Conservation (phyloP, 1,140 invertebrate genomes). For the Aleiodes sp. region DNA sequence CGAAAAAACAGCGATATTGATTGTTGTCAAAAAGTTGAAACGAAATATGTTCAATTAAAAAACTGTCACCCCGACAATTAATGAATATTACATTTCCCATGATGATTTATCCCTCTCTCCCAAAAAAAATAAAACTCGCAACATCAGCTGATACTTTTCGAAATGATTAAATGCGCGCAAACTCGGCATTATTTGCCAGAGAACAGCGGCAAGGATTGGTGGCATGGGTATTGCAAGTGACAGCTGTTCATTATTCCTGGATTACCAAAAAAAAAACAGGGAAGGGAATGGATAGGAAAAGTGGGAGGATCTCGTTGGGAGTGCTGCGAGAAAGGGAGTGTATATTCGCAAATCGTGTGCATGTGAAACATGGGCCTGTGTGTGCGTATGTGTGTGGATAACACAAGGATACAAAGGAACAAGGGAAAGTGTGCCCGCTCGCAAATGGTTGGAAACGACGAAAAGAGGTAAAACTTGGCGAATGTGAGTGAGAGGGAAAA, state of each 20-base stretch:
- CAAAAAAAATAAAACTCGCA: not conserved
- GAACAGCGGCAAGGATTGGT: slow-evolving; percentile 14
- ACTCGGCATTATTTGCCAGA: slow-evolving; percentile 46
- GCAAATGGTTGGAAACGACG: slow-evolving; percentile 34
- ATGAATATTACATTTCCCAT: not conserved
- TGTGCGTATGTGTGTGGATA: not conserved
- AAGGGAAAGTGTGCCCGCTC: not conserved
- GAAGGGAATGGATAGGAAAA: not conserved
- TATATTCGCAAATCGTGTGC: no score
- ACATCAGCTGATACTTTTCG: not conserved
- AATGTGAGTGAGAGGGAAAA: slow-evolving; percentile 21
- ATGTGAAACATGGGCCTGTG: no score
- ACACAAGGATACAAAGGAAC: not conserved
- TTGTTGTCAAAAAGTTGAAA: not conserved
- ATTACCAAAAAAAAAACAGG: slow-evolving; percentile 55
- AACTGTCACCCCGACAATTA: not conserved
- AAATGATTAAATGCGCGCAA: slow-evolving; percentile 39
- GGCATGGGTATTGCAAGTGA: slow-evolving; percentile 56
- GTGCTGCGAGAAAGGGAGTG: slow-evolving; percentile 27
- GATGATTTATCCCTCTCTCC: not conserved
- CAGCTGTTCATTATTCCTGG: slow-evolving; percentile 63
- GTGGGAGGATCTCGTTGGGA: slow-evolving; percentile 26
- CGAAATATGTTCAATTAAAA: not conserved
- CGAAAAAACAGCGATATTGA: not conserved
- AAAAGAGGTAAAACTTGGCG: slow-evolving; percentile 39